Evolutionary conservation across 1,140 invertebrate species (phyloP), one percentile per base, ranked within the genome.

Genomic region (Plutomurus gul): DNA sequence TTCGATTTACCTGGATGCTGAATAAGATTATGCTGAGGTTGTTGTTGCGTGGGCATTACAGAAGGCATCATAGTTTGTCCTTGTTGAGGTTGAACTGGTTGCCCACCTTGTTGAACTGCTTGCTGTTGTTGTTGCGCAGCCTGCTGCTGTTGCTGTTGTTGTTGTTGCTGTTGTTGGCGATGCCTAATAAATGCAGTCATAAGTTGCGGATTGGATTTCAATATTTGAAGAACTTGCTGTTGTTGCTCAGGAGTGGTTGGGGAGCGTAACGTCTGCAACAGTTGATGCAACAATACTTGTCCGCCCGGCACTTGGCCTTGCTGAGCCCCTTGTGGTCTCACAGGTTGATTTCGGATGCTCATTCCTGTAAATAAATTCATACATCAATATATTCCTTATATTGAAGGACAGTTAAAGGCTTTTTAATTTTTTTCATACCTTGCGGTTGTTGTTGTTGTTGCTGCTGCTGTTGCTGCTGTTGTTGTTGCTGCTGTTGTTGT

Each of bases 101-200:
- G 72, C 77, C 82, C 60, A 78, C 80, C 76, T 77, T 82, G 85
- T 86, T 89, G 89, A 65, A 84, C 82, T 76, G 86, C 86, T 85
- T 89, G 85, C 16, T 85, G 86, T 39, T 88, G 86, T 77, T 87
- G 87, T 74, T 88, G 86, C 16, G 56, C 56, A 65, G 56, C 56
- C 36, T 65, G 56, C 72, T 87, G 86, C 70, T 86, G 87, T 85
- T 78, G 86, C 39, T 81, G 83, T 49, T 86, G 80, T 81, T 86
- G 84, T 78, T 86, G 85, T 76, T 90, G 89, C 84, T 80, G 85
- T 82, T 85, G 86, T 81, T 94, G 92, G 86, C 94, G 89, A 87
- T 97, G 95, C 87, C 96, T 96, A 74, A 99, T 96, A 85, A 98
- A 97, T 65, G 96, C 95, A 75, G 96, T 96, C 96, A 98, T 98